Conservation (phyloP, 2,888 invertebrate genomes). For the Ferdinandea cuprea region DNA sequence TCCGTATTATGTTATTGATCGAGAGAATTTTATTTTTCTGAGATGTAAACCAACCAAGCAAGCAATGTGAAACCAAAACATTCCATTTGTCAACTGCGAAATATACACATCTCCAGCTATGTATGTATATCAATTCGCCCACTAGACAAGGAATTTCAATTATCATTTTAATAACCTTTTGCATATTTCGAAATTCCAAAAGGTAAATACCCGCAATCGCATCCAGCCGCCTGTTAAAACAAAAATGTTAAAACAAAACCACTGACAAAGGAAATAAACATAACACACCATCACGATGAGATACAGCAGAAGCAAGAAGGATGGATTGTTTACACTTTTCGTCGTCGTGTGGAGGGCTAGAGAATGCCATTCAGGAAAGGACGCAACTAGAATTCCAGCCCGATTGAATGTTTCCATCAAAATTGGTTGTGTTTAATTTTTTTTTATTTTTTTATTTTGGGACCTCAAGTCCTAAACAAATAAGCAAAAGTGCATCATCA, state of each 20-base stretch:
- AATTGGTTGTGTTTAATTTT: conserved; percentile 54
- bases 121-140: too few relatives aligned
- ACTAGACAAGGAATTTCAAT: conserved; percentile 52
- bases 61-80: too few relatives aligned
- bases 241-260: conserved; percentile 47
- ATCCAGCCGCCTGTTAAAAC: conserved; percentile 57
- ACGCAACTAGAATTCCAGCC: conserved; percentile 9
- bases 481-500: conserved; percentile 61
- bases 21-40: too few relatives aligned
- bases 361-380: conserved; percentile 9
- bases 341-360: conserved; percentile 3
- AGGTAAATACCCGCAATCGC: conserved; percentile 59
- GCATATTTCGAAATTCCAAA: conserved; percentile 68
- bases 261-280: conserved; percentile 60
- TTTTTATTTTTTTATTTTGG: conserved; percentile 49
- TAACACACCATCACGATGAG: conserved; percentile 44
- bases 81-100: too few relatives aligned
- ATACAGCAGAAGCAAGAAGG: conserved; percentile 26
- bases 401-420: conserved; percentile 43
- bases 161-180: conserved; percentile 72
- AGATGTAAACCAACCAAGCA: too few relatives aligned
- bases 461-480: conserved; percentile 70
- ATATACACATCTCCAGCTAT: too few relatives aligned
- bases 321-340: conserved; percentile 41
- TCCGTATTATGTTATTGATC: too few relatives aligned